Evolutionary conservation across 2,888 invertebrate genomes (phyloP).

Genomic region (Ptychoptera contaminata): DNA sequence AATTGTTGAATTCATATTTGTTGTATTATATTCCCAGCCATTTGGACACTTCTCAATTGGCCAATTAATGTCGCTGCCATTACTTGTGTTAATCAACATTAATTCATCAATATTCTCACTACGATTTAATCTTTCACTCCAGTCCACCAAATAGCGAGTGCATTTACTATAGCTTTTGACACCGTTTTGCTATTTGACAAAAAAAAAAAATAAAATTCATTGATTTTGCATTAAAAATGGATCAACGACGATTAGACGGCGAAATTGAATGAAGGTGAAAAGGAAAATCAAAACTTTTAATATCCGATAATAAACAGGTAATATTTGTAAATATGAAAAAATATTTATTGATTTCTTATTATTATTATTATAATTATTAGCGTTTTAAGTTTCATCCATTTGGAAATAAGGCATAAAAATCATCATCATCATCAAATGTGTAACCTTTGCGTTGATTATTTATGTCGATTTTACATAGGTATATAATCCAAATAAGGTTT

Average conservation of each 20-base stretch:
- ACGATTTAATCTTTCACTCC: conserved; percentile 38
- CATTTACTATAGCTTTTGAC: conserved; percentile 50
- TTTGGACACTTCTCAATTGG: conserved; percentile 49
- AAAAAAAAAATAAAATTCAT: conserved; percentile 3
- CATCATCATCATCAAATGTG: too few relatives aligned
- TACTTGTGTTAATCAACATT: neutral
- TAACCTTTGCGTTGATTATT: neutral
- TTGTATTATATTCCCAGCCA: conserved; percentile 66
- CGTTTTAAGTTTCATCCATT: too few relatives aligned
- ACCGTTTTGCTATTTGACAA: conserved; percentile 17
- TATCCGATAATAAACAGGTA: too few relatives aligned
- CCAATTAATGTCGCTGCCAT: conserved; percentile 32
- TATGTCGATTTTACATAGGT: too few relatives aligned
- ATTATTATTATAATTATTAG: too few relatives aligned
- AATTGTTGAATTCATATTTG: conserved; percentile 56
- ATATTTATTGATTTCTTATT: too few relatives aligned
- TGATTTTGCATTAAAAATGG: neutral
- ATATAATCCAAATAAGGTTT: too few relatives aligned
- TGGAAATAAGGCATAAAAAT: too few relatives aligned
- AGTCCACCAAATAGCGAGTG: conserved; percentile 54
- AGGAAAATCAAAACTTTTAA: too few relatives aligned
- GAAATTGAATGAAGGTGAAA: neutral
- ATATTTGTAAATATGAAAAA: too few relatives aligned
- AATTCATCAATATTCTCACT: conserved; percentile 13
- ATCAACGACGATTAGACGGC: neutral